Conservation (phyloP, 2,797 vertebrate species). For the Cephalopachus bancanus region DNA sequence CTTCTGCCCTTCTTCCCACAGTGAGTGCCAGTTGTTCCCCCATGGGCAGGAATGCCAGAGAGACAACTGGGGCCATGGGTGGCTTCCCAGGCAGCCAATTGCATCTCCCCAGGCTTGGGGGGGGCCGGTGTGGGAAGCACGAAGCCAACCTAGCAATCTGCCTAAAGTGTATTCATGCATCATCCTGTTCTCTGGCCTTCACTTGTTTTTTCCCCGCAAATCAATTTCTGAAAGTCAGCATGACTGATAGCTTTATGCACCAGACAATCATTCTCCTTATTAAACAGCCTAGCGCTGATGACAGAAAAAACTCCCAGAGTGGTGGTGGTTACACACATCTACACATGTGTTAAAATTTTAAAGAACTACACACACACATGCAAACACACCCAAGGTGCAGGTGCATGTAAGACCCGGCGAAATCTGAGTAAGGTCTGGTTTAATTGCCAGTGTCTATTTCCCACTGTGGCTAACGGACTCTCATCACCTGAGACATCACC, state of each 20-base stretch:
- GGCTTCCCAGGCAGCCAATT: not conserved
- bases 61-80: not conserved
- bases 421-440: not conserved
- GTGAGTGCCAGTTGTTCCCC: not conserved
- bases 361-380: not conserved
- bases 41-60: not conserved
- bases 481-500: accelerated
- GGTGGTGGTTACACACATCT: not conserved
- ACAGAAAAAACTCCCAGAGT: not conserved
- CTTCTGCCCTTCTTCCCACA: no score
- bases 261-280: conserved; percentile 34
- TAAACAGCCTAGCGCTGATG: not conserved
- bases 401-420: not conserved
- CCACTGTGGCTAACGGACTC: accelerated
- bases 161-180: conserved; percentile 23
- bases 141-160: not conserved
- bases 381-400: accelerated
- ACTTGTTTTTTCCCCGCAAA: not conserved
- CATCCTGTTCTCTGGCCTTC: not conserved
- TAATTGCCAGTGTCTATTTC: not conserved
- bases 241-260: conserved; percentile 53
- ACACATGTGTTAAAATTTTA: not conserved
- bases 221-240: conserved; percentile 72
- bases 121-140: not conserved
- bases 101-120: not conserved